Evolutionary conservation across 2,888 invertebrate species (phyloP), one percentile per base, ranked within the genome.

Genomic region (Acholoe squamosa): DNA sequence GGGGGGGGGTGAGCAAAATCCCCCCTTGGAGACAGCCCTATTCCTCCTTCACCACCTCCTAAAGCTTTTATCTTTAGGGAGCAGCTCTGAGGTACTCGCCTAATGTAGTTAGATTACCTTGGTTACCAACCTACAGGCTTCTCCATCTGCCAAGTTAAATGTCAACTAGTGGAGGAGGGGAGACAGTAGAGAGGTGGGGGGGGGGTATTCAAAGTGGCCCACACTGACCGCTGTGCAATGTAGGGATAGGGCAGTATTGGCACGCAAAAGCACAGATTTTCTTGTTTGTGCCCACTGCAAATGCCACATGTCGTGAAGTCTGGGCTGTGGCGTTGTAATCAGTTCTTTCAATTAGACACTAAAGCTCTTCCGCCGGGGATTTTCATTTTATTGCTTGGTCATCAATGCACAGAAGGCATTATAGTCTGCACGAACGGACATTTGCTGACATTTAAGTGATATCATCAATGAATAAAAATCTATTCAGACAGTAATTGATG

Each of bases 401-500:
- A 71, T 71, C 28, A 25, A 14, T 61, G 19, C n/a, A 61, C n/a
- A 61, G 61, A 5, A 7, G 61, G 61, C 22, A 61, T 19, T n/a
- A 61, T 19, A 43, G 10, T 43, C 61, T 61, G 19, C 19, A 71
- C 28, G 3, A 14, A 3, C 28, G 3, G 71, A 71, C 71, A 71
- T 71, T 71, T 25, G 28, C 71, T 71, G 71, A 71, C 71, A 71
- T 71, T 71, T 71, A 61, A 3, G 3, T 22, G 71, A 25, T 0
- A 71, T 71, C 12, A 71, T 28, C 3, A 28, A 71, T 71, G 71
- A 71, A 71, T 71, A 71, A 28, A 71, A 71, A 71, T n/a, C n/a
- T 1, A 61, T 1, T 19, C 19, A 61, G 25, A 61, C 22, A n/a
- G 61, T 10, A 22, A 22, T 61, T 61, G 61, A 14, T 19, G 25